Percentiles rank a stretch among this genome's conserved stretches.
Conservation (phyloP, 2,888 invertebrate species). For the Coelopa pilipes region DNA sequence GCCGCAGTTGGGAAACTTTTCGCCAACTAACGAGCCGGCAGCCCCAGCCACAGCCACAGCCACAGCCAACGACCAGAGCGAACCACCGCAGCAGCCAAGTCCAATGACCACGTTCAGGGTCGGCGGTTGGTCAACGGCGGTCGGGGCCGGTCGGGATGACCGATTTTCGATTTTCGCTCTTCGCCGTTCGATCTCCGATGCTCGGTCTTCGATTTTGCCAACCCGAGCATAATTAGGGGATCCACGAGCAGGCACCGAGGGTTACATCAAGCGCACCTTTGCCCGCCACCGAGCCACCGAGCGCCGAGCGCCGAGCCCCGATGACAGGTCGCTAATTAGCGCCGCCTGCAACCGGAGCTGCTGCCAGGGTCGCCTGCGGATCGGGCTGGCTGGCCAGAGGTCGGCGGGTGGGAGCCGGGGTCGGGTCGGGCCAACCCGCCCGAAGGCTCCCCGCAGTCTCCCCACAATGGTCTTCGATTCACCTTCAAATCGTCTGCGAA, state of each 20-base stretch:
- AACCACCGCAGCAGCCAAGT: constrained; percentile 45
- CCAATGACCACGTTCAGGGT: constrained; percentile 60
- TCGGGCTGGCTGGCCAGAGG: too few species aligned
- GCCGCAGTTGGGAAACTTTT: constrained; percentile 24
- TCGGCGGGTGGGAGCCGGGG: too few species aligned
- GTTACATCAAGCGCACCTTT: background rate
- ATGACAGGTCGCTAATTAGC: too few species aligned
- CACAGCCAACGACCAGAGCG: background rate
- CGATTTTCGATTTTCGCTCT: constrained; percentile 17
- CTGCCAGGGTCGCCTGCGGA: too few species aligned
- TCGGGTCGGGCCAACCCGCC: too few species aligned
- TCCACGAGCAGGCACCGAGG: background rate
- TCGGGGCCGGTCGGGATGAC: background rate
- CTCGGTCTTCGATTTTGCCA: constrained; percentile 8
- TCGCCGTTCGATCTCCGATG: constrained; percentile 7
- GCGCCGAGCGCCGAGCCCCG: too few species aligned
- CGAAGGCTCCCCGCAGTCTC: too few species aligned
- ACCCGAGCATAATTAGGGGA: background rate
- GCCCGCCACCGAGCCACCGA: background rate
- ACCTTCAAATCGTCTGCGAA: too few species aligned
- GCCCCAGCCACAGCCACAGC: background rate
- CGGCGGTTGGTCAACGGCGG: constrained; percentile 37
- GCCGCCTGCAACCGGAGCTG: too few species aligned
- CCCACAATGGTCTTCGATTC: too few species aligned
- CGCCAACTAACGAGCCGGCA: constrained; percentile 19